A percentile compares a stretch with the other conserved stretches of the same genome.
These are phyloP conservation scores for Epirrita christyi DNA, from an alignment of 2,888 invertebrate species.

Conservation along the genomic window DNA sequence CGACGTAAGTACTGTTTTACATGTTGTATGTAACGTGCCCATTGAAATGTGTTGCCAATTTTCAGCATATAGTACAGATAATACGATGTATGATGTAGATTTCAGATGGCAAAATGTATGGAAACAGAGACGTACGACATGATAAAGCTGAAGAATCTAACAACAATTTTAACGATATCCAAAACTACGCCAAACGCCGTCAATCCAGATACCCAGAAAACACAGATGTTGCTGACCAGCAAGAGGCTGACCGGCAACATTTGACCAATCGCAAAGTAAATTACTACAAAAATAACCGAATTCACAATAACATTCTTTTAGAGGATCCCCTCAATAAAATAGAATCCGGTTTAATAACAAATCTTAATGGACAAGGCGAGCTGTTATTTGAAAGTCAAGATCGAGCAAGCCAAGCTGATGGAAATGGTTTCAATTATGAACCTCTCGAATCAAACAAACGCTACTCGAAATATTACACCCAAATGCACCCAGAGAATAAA, in stretches of 20 bases:
- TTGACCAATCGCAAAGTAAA: slow-evolving; percentile 39
- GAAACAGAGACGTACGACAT: slow-evolving; percentile 43
- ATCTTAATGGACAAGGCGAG: slow-evolving; percentile 52
- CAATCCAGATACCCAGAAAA: slow-evolving; percentile 43
- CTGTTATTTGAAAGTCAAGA: slow-evolving; percentile 52
- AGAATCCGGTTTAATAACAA: slow-evolving; percentile 39
- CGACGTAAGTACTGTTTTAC: slow-evolving; percentile 28
- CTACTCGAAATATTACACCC: slow-evolving; percentile 46
- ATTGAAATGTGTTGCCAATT: neutral
- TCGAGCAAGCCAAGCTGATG: slow-evolving; percentile 44
- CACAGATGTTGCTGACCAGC: slow-evolving; percentile 42
- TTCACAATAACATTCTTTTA: slow-evolving; percentile 39
- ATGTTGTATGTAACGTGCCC: neutral
- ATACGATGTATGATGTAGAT: slow-evolving; percentile 42
- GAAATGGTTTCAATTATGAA: slow-evolving; percentile 50
- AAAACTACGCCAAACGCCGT: slow-evolving; percentile 36
- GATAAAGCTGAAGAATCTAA: slow-evolving; percentile 39
- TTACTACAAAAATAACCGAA: slow-evolving; percentile 39
- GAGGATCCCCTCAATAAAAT: slow-evolving; percentile 46
- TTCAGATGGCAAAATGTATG: slow-evolving; percentile 47
- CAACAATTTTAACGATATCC: slow-evolving; percentile 30
- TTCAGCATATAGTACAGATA: neutral
- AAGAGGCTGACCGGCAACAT: slow-evolving; percentile 44
- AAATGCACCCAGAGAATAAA: slow-evolving; percentile 51
- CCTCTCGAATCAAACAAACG: slow-evolving; percentile 45